phyloP scores from a whole-genome alignment of 2,113 vertebrate species.

The Cyanoderma ruficeps region DNA sequence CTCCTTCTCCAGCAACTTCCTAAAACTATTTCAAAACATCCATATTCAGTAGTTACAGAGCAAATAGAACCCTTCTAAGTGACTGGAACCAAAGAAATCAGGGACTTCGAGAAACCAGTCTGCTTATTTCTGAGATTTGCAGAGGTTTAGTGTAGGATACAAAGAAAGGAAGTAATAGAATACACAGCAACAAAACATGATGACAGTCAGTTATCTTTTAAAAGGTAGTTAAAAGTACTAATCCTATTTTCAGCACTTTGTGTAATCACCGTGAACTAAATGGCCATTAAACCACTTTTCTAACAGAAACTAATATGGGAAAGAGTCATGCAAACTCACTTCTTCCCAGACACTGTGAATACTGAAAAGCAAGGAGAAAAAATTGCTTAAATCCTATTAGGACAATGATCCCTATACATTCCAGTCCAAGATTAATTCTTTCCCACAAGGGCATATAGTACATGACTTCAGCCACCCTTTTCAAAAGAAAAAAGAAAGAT shows the following conservation, averaged over 20 bases:
- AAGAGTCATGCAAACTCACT: not conserved
- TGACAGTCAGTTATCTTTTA: not conserved
- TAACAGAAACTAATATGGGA: not conserved
- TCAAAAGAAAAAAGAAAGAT: not conserved
- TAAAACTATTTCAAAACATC: not conserved
- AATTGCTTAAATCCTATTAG: constrained; percentile 39
- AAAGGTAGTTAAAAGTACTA: constrained; percentile 25
- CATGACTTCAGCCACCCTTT: not conserved
- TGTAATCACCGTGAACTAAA: not conserved
- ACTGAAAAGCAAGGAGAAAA: constrained; percentile 13
- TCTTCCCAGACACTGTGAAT: not conserved
- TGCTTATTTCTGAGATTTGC: not conserved
- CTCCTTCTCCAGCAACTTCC: not conserved
- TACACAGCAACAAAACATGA: not conserved
- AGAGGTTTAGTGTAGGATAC: not conserved
- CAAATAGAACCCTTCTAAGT: not conserved
- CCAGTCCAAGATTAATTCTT: constrained; percentile 47
- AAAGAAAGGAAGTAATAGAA: not conserved
- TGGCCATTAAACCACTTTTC: constrained; percentile 21
- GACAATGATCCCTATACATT: constrained; percentile 27
- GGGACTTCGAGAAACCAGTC: not conserved
- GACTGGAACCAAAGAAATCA: not conserved
- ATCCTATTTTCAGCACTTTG: constrained; percentile 43
- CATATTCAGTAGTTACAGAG: not conserved
- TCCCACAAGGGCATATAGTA: constrained; percentile 11